A percentile compares a stretch with the other conserved stretches of the same genome.
Conservation (phyloP, 2,113 vertebrate genomes). For the Cyanistes caeruleus region DNA sequence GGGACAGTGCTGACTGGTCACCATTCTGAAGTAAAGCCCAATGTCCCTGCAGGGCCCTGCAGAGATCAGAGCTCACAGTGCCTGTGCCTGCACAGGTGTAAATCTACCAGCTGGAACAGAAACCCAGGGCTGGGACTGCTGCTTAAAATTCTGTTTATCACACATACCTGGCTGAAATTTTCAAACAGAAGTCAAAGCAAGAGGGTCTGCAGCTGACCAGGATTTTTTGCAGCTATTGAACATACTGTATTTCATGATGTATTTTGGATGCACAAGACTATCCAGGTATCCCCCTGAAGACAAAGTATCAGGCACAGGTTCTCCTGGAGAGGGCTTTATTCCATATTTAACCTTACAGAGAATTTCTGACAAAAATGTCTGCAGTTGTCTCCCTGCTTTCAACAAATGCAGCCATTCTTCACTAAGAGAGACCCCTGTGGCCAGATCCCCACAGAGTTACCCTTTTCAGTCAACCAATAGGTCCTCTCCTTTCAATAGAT, state of each 20-base stretch:
- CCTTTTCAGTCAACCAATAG: not conserved
- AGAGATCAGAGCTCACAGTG: not conserved
- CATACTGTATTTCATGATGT: not conserved
- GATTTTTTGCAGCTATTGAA: not conserved
- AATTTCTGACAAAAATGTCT: not conserved
- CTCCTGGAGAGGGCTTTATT: not conserved
- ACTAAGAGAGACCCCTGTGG: not conserved
- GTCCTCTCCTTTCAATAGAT: not conserved
- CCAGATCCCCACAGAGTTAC: not conserved
- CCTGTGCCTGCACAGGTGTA: not conserved
- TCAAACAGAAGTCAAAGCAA: not conserved
- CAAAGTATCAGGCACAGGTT: not conserved
- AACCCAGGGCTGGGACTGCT: not conserved
- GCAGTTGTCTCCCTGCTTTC: not conserved
- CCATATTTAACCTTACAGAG: not conserved
- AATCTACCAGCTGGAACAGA: not conserved
- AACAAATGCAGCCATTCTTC: not conserved
- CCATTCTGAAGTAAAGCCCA: not conserved
- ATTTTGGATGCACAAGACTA: not conserved
- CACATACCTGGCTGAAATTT: not conserved
- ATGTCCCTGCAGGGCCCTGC: accelerated
- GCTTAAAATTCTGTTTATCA: not conserved
- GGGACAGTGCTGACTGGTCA: not conserved
- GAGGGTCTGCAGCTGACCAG: not conserved
- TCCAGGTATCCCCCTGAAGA: not conserved